A percentile compares a stretch with the other conserved stretches of the same genome.
phyloP scores from a whole-genome alignment of 2,113 vertebrate genomes.

The Gymnarchus niloticus region DNA sequence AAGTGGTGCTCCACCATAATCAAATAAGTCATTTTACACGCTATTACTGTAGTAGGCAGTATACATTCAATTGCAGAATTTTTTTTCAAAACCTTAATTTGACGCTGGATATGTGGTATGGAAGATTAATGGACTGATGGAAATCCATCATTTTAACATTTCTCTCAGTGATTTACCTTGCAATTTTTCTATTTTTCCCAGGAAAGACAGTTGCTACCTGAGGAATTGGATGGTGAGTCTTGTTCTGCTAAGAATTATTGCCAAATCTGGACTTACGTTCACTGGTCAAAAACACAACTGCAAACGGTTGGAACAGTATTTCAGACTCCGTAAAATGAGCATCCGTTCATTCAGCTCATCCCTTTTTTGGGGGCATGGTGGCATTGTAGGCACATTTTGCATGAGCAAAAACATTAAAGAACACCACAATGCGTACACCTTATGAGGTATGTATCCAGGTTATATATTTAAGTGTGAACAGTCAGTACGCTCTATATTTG shows the following conservation, averaged over 20 bases:
- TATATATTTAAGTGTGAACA: neutral
- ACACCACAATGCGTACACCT: neutral
- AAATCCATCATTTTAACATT: neutral
- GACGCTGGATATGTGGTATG: neutral
- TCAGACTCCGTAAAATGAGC: neutral
- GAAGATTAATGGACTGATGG: neutral
- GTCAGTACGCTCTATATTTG: neutral
- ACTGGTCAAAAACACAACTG: neutral
- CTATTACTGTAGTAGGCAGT: neutral
- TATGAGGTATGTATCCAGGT: neutral
- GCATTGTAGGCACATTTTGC: neutral
- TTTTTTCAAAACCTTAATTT: neutral
- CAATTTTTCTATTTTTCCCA: slow-evolving; percentile 29
- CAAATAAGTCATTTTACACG: neutral
- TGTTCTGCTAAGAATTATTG: neutral
- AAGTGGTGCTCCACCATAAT: too few species aligned
- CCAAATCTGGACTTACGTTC: neutral
- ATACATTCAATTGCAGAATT: neutral
- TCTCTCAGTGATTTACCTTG: neutral
- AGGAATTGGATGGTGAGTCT: slow-evolving; percentile 65
- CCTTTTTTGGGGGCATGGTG: neutral
- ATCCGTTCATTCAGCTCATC: neutral
- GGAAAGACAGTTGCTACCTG: slow-evolving; percentile 65
- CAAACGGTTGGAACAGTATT: neutral
- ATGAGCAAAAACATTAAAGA: neutral